A percentile compares a stretch with the other conserved stretches of the same genome.
Evolutionary conservation across 2,113 vertebrate species (phyloP).

Genomic region (Enhydra lutris): DNA sequence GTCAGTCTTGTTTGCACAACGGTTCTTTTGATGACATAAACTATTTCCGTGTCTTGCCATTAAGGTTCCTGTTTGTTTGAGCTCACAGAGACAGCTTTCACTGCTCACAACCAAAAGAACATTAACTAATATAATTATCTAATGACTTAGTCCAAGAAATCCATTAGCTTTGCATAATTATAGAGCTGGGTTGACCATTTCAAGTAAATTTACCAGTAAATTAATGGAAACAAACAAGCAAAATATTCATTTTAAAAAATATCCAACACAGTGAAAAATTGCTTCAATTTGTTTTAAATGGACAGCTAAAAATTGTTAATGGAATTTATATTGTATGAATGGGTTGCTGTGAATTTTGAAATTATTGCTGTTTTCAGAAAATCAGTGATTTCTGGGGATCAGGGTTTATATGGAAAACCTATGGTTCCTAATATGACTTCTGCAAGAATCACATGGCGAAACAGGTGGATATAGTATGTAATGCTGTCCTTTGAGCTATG

Average conservation of each 20-base stretch:
- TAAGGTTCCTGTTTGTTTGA: background rate
- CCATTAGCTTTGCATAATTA: constrained; percentile 65
- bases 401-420: background rate
- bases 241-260: constrained; percentile 24
- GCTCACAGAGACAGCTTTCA: background rate
- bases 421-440: background rate
- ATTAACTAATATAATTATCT: constrained; percentile 50
- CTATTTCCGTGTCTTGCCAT: background rate
- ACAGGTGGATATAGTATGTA: rapidly evolving
- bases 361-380: background rate
- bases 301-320: background rate
- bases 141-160: constrained; percentile 52
- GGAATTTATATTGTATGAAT: background rate
- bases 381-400: background rate
- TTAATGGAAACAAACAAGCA: constrained; percentile 49
- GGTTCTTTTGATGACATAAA: background rate
- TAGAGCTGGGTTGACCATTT: constrained; percentile 13
- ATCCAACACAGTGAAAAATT: background rate
- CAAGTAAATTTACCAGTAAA: constrained; percentile 48
- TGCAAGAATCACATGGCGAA: background rate
- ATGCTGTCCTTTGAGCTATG: background rate
- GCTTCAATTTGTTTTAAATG: background rate
- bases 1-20: background rate
- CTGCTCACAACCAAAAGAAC: background rate
- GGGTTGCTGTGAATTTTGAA: background rate